These are phyloP conservation scores for Sebastes hopkinsi DNA, from an alignment of 2,797 vertebrate species.

Conservation along the genomic window DNA sequence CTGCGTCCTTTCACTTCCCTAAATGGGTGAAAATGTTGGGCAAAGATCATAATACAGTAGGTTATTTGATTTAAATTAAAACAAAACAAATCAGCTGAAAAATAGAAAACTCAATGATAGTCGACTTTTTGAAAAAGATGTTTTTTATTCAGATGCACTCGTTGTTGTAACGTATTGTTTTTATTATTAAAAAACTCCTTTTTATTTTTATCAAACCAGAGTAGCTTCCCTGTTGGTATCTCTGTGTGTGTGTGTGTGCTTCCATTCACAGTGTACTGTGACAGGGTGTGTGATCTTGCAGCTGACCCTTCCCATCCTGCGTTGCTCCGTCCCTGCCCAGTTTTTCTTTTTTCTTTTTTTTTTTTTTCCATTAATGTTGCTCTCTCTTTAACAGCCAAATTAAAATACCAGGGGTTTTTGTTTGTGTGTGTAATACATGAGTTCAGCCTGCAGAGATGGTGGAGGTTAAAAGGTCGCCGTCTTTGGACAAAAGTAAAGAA, in stretches of 20 bases:
- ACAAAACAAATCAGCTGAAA: not conserved
- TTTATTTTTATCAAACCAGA: no score
- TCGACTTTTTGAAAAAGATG: not conserved
- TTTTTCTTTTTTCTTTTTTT: not conserved
- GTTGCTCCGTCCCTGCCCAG: not conserved
- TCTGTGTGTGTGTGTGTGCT: not conserved
- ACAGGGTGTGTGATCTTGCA: conserved; percentile 27
- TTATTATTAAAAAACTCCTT: not conserved
- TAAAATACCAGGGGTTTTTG: conserved; percentile 55
- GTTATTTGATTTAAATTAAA: not conserved
- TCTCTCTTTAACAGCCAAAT: conserved; percentile 44
- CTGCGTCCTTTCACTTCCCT: not conserved
- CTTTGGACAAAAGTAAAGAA: conserved; percentile 8
- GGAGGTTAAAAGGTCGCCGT: conserved; percentile 27
- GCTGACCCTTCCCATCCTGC: conserved; percentile 36
- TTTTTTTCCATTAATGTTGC: not conserved
- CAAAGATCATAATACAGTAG: not conserved
- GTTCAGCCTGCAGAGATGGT: conserved; percentile 21
- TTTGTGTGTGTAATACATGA: conserved; percentile 40
- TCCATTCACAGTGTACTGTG: not conserved
- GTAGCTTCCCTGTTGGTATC: not conserved
- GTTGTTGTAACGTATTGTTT: not conserved
- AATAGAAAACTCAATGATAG: not conserved
- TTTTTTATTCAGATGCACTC: not conserved
- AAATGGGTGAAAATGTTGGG: not conserved